Evolutionary conservation across 2,888 invertebrate genomes (phyloP).

Genomic region (Stramonita haemastoma): DNA sequence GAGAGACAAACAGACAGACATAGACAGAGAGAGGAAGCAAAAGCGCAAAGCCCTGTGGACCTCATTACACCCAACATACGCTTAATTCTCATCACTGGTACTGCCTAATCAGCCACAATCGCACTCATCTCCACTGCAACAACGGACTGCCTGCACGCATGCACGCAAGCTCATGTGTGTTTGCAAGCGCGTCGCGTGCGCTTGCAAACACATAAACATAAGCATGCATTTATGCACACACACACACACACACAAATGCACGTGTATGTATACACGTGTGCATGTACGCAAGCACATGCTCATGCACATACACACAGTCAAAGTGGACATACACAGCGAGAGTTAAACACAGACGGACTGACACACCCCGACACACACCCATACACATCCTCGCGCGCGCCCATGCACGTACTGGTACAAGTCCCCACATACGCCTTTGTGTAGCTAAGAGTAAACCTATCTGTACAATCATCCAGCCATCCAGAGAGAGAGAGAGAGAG

Average conservation of each 20-base stretch:
- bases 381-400: not conserved
- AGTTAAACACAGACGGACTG: not conserved
- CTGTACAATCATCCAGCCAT: not conserved
- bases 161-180: not conserved
- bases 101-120: not conserved
- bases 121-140: not conserved
- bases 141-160: not conserved
- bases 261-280: not conserved
- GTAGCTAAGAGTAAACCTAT: not conserved
- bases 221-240: not conserved
- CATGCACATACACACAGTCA: not conserved
- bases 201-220: not conserved
- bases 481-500: not conserved
- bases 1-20: too few relatives aligned
- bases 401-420: not conserved
- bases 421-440: not conserved
- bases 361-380: not conserved
- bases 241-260: not conserved
- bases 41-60: too few relatives aligned
- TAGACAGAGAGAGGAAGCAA: too few relatives aligned
- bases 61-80: too few relatives aligned
- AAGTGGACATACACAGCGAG: not conserved
- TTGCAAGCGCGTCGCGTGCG: not conserved
- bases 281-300: not conserved
- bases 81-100: too few relatives aligned